Evolutionary conservation across 2,888 invertebrate genomes (phyloP).

Genomic region (Nephrotoma flavescens): DNA sequence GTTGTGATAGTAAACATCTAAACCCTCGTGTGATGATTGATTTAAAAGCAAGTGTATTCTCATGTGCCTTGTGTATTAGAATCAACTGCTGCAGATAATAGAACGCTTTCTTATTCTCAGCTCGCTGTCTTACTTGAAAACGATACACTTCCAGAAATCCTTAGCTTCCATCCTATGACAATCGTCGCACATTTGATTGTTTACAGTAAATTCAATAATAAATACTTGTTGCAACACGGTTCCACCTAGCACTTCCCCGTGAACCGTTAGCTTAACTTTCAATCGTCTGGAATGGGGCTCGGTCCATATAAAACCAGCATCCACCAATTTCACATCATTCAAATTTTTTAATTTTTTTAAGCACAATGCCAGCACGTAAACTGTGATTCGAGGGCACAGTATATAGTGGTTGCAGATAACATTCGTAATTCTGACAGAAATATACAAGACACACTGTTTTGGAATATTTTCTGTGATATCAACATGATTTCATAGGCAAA

Average conservation of each 20-base stretch:
- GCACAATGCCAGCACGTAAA: too few species aligned
- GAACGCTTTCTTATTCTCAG: conserved; percentile 93
- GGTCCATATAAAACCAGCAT: conserved; percentile 98
- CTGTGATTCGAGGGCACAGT: conserved; percentile 76
- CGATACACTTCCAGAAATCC: too few species aligned
- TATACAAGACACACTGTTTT: conserved; percentile 72
- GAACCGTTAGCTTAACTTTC: conserved; percentile 83
- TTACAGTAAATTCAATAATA: conserved; percentile 81
- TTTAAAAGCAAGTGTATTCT: conserved; percentile 77
- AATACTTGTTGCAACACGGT: conserved; percentile 89
- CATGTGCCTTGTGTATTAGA: conserved; percentile 87
- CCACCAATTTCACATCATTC: conserved; percentile 76
- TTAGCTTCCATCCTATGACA: conserved; percentile 94
- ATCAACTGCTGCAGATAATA: conserved; percentile 95
- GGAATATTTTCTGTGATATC: conserved; percentile 96
- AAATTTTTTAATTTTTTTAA: conserved; percentile 84
- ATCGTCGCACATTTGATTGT: conserved; percentile 92
- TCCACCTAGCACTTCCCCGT: conserved; percentile 85
- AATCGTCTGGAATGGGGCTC: conserved; percentile 93
- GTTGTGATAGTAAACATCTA: conserved; percentile 87
- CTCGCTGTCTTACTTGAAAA: too few species aligned
- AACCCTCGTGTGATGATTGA: conserved; percentile 64
- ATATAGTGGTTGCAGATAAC: conserved; percentile 87
- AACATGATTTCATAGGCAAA: conserved; percentile 76
- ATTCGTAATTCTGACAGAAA: conserved; percentile 86